Evolutionary conservation across 1,140 invertebrate genomes (phyloP), one percentile per base, ranked within the genome.

Genomic region (Ylistrum balloti): DNA sequence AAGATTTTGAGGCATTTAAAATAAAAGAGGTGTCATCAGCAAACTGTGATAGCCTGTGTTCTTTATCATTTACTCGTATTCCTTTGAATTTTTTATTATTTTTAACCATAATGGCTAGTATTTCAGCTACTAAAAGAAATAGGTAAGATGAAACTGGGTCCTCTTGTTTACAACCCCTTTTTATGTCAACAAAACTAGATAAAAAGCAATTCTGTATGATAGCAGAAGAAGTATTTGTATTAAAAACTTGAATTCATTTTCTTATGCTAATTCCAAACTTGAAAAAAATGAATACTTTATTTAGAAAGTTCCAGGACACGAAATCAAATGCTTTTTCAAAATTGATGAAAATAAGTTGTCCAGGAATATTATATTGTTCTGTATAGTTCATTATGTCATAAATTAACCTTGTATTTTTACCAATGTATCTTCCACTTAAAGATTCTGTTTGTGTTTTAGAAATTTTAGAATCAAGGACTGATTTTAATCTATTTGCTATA

Each of bases 281-380:
- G 45, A 90, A 90, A 38, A 88, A 86, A 0, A 38, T 34, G 38
- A 90, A 85, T 9, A 48, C 85, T 22, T 45, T 86, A 0, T 86
- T 20, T 33, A 88, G 35, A 88, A 86, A 90, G 5, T 22, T 33
- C 90, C 89, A 90, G 10, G 74, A 88, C 1, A 90, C 48, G 0
- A 87, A 85, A 41, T 90, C 90, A 86, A 90, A 90, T 20, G 90
- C 90, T n/a, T 90, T 88, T 38, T 90, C 90, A 85, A 90, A 90
- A 85, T 90, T 86, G 13, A 90, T 88, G 9, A 90, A n/a, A 28
- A 90, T 35, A 3, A 38, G 1, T 28, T 88, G n/a, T 20, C 90
- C 90, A 0, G 48, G 86, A 13, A 88, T 90, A 33, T 90, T 38
- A 13, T 88, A 45, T 85, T 86, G n/a, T 28, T 86, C n/a, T 33